These are phyloP conservation scores for mouse (Mus musculus) DNA, from an alignment of 2,113 vertebrate genomes.

Conservation along the genomic window GRCm39 chr12:88408501-88409000, in stretches of 20 bases:
- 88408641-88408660: neutral
- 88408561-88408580: neutral
- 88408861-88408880: neutral
- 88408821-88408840: neutral
- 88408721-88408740: neutral
- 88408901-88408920: neutral
- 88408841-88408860: no score
- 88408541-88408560: neutral
- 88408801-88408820: neutral
- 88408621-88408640: neutral
- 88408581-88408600: neutral
- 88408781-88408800: neutral
- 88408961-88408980: conserved; percentile 39
- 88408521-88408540: neutral
- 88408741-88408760: neutral
- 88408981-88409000: conserved; percentile 58
- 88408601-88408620: neutral
- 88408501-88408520: neutral
- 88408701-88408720: neutral
- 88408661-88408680: neutral
- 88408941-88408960: neutral
- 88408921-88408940: neutral
- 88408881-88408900: neutral
- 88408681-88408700: neutral
- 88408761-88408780: neutral